Evolutionary conservation across 1,140 invertebrate genomes (phyloP).

Genomic region (Leguminivora glycinivorella): DNA sequence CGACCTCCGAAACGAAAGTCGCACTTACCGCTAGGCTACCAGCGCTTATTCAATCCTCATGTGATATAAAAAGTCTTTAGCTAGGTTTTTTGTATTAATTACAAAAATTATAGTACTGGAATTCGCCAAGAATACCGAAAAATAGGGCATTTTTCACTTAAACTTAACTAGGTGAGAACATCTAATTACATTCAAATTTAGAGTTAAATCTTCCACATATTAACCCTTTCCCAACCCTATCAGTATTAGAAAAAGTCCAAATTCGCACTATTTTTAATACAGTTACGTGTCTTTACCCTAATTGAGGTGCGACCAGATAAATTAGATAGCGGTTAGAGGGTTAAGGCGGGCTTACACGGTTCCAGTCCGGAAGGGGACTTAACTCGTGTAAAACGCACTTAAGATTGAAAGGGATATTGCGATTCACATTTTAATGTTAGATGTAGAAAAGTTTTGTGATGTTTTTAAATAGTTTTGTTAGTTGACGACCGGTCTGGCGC

Average conservation of each 20-base stretch:
- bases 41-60: too few species aligned
- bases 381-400: neutral
- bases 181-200: neutral
- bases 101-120: too few species aligned
- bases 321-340: conserved; percentile 5
- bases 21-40: too few species aligned
- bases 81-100: too few species aligned
- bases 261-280: neutral
- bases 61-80: too few species aligned
- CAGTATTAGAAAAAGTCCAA: neutral
- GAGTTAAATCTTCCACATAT: neutral
- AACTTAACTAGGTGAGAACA: neutral
- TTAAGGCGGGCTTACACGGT: neutral
- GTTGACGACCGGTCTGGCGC: too few species aligned
- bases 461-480: too few species aligned
- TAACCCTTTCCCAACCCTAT: neutral
- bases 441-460: too few species aligned
- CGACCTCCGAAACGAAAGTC: too few species aligned
- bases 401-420: neutral
- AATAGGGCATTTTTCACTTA: neutral
- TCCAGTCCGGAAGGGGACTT: neutral
- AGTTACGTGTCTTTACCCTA: neutral
- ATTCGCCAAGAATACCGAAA: neutral
- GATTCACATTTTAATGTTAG: too few species aligned
- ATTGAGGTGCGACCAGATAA: conserved; percentile 12